phyloP scores from a whole-genome alignment of 2,113 vertebrate species.

The Pteronura brasiliensis region DNA sequence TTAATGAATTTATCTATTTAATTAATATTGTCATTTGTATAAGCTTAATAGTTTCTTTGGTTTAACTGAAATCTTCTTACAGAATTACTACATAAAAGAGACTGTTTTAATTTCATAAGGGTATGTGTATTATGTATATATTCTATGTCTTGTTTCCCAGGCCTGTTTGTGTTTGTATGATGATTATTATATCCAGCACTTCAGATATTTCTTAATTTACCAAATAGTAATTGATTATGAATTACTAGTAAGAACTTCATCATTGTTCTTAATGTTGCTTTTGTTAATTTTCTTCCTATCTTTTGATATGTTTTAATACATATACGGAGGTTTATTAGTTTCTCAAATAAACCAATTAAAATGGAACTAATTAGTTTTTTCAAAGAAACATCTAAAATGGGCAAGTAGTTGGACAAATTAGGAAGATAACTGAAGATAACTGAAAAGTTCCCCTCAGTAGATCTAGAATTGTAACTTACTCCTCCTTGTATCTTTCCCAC shows the following conservation, averaged over 20 bases:
- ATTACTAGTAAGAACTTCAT: background rate
- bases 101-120: background rate
- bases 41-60: background rate
- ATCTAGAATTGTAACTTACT: background rate
- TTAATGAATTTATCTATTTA: constrained; percentile 20
- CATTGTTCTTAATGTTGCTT: constrained; percentile 18
- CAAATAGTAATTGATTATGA: background rate
- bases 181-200: background rate
- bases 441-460: background rate
- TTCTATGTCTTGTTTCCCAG: background rate
- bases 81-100: background rate
- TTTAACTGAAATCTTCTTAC: background rate
- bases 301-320: background rate
- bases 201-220: constrained; percentile 9
- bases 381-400: background rate
- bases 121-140: background rate
- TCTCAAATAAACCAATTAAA: background rate
- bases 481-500: background rate
- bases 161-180: background rate
- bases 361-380: too few relatives aligned
- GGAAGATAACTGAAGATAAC: background rate
- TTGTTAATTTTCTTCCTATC: background rate
- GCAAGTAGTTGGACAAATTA: background rate
- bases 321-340: background rate
- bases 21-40: background rate